Percentiles rank a stretch among this genome's conserved stretches.
Evolutionary conservation across 2,888 invertebrate genomes (phyloP).

Genomic region (Mesorhabditis spiculigera): DNA sequence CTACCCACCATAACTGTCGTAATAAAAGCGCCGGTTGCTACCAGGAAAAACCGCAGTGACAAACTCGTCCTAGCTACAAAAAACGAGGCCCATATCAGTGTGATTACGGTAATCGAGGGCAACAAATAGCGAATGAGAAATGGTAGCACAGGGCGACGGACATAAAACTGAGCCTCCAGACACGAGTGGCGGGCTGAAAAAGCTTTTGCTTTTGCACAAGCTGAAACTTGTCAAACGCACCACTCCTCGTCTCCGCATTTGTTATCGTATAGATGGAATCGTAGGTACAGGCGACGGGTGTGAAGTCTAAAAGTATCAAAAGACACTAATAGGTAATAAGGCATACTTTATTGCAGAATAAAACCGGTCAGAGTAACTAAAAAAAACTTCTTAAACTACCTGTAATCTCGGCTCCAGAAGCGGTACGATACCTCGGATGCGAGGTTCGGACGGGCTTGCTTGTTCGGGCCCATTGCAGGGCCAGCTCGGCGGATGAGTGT

Average conservation of each 20-base stretch:
- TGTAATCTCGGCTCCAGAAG: not conserved
- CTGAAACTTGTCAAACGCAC: constrained; percentile 3
- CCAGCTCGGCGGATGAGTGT: not conserved
- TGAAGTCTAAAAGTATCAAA: not conserved
- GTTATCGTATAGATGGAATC: not conserved
- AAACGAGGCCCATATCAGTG: not conserved
- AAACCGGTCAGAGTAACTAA: too few relatives aligned
- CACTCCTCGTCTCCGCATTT: not conserved
- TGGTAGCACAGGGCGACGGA: not conserved
- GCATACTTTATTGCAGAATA: too few relatives aligned
- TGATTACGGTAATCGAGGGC: not conserved
- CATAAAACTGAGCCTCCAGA: not conserved
- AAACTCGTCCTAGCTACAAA: not conserved
- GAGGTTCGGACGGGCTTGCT: not conserved
- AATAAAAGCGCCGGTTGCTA: not conserved
- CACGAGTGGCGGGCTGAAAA: constrained; percentile 4
- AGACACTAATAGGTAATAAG: not conserved
- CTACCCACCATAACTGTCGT: not conserved
- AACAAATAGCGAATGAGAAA: not conserved
- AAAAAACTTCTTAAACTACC: too few relatives aligned
- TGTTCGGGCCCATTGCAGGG: not conserved
- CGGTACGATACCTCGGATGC: not conserved
- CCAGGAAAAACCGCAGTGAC: not conserved
- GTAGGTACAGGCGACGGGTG: not conserved
- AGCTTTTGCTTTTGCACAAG: too few relatives aligned